Conservation (phyloP, 1,140 invertebrate species). For the Atta colombica region DNA sequence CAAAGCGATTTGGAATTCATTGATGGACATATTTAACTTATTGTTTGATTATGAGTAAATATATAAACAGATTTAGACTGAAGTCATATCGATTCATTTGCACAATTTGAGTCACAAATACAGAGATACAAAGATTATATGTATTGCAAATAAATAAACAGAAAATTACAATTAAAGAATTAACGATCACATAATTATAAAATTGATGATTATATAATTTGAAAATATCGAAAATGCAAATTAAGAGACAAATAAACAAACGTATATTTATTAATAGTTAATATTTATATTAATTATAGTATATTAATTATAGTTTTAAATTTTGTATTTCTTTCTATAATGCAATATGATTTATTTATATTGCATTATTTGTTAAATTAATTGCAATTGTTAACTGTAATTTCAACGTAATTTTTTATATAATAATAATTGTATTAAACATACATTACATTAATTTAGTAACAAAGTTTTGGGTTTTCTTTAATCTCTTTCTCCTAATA, state of each 20-base stretch:
- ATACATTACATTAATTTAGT: conserved; percentile 3
- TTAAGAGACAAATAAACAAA: background rate
- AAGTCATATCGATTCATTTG: background rate
- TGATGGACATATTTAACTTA: conserved; percentile 26
- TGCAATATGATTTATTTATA: background rate
- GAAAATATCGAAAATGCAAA: background rate
- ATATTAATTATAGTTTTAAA: too few species aligned
- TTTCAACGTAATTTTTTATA: background rate
- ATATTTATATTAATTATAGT: too few species aligned
- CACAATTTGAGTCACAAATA: background rate
- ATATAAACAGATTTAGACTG: background rate
- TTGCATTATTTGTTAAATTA: too few species aligned
- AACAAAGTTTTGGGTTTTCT: background rate
- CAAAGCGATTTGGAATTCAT: background rate
- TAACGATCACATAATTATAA: background rate
- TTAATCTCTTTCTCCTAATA: background rate
- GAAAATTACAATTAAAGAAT: background rate
- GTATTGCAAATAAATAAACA: background rate
- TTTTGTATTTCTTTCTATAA: background rate
- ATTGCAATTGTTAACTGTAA: too few species aligned
- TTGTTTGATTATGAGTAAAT: conserved; percentile 1
- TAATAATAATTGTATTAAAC: background rate
- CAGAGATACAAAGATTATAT: background rate
- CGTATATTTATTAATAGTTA: background rate
- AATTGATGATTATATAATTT: background rate